Evolutionary conservation across 2,797 vertebrate species (phyloP).

Genomic region (Sebastes diaconus): DNA sequence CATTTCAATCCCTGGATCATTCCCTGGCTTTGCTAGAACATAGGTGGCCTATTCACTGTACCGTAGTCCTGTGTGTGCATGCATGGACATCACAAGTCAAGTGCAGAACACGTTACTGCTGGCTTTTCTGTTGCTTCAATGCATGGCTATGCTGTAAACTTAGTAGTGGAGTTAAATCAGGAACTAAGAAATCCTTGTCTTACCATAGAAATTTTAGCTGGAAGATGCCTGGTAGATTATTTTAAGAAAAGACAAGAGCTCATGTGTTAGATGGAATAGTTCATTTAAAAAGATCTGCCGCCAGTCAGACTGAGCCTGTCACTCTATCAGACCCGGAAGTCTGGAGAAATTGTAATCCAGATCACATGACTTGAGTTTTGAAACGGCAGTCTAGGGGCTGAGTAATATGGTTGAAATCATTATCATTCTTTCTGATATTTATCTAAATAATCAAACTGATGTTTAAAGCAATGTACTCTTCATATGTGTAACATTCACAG

Average conservation of each 20-base stretch:
- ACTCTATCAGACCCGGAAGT: neutral
- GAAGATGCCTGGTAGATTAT: neutral
- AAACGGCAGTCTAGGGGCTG: neutral
- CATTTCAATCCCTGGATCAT: conserved; percentile 78
- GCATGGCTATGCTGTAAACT: neutral
- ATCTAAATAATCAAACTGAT: neutral
- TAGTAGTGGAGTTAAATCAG: neutral
- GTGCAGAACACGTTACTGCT: conserved; percentile 4
- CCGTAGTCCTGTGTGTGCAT: conserved; percentile 35
- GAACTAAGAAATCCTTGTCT: neutral
- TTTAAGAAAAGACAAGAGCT: neutral
- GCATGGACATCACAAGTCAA: conserved; percentile 29
- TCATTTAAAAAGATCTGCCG: neutral
- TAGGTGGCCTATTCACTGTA: conserved; percentile 61
- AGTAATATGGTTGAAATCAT: neutral
- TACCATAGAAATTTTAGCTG: neutral
- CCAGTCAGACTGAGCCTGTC: neutral
- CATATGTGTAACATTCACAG: neutral
- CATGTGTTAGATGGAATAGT: neutral
- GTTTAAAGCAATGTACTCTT: neutral
- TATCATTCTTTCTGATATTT: neutral
- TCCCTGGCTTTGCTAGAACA: conserved; percentile 59
- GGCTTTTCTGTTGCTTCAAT: conserved; percentile 3
- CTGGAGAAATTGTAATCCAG: neutral
- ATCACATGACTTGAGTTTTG: neutral